Base-by-base conservation (phyloP, 1,140 invertebrate genomes). In the Tenebrio molitor region DNA sequence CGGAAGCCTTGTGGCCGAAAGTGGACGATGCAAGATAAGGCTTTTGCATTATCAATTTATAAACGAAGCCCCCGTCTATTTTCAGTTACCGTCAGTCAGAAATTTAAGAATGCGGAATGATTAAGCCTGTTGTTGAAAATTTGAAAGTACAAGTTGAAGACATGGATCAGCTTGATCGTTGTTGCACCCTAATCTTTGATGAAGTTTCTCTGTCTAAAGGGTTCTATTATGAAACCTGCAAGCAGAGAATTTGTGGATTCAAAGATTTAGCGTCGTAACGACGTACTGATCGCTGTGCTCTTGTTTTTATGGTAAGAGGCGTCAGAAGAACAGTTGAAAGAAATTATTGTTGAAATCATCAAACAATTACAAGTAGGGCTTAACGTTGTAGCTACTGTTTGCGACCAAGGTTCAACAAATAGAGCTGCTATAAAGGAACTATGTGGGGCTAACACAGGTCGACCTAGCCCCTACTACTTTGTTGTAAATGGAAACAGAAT, bases 181-280 rank as follows among this genome's bases (percentile, higher is more conserved):
- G 33, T 58, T 62, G 46, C 39, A 14, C 15, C 8, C n/a, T 70
- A 17, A 17, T 70, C 1, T 63, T 70, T 63, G 68, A 70, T 62
- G 68, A 70, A 70, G 33, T 70, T 7, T 39, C 25, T 23, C 62
- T 70, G n/a, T 19, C 3, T 8, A 17, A 8, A 8, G 68, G 68
- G 15, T 63, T 70, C 41, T 19, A 63, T 15, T 70, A 36, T 70
- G 50, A 63, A 8, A 2, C 2, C 10, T 15, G 72, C 65, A 67
- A 76, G 81, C 69, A 81, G 76, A 53, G 82, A 78, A 67, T 81
- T 78, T 64, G 70, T 53, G 33, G 80, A 81, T 66, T 79, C 78
- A 75, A 78, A 81, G 29, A 50, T 84, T 29, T n/a, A n/a, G n/a
- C 16, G 29, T 33, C 4, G 29, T 33, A 33, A 33, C 29, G 36